A percentile compares a stretch with the other conserved stretches of the same genome.
Evolutionary conservation across 2,888 invertebrate genomes (phyloP).

Genomic region (Chelonus formosanus): DNA sequence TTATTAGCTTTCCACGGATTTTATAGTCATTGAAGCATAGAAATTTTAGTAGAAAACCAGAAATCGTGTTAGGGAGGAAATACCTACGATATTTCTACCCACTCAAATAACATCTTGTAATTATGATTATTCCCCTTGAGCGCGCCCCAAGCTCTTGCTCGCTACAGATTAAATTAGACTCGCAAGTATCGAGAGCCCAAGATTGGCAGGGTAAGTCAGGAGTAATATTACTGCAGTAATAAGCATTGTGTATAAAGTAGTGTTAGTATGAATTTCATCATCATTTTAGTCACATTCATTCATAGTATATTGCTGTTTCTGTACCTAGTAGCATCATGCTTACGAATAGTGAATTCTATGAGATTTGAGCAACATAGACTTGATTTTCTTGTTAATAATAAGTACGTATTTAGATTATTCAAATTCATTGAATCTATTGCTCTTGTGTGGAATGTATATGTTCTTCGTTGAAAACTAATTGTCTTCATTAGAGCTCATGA

Average conservation of each 20-base stretch:
- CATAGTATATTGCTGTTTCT: no score
- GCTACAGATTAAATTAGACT: constrained; percentile 29
- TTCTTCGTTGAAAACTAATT: no score
- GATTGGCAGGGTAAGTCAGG: constrained; percentile 25
- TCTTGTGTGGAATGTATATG: no score
- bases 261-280: constrained; percentile 12
- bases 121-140: constrained; percentile 31
- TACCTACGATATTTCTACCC: constrained; percentile 7
- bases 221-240: constrained; percentile 22
- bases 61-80: background rate
- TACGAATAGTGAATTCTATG: no score
- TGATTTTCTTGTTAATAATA: no score
- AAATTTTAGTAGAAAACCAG: background rate
- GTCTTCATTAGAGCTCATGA: no score
- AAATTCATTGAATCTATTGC: no score
- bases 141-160: constrained; percentile 4
- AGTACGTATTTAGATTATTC: no score
- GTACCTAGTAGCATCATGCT: no score
- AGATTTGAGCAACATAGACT: no score
- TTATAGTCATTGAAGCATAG: background rate
- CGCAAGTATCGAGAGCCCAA: constrained; percentile 18
- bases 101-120: constrained; percentile 26
- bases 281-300: background rate
- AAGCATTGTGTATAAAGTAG: constrained; percentile 12
- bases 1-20: constrained; percentile 6